Percentiles rank a stretch among this genome's conserved stretches.
Evolutionary conservation across 2,797 vertebrate genomes (phyloP).

Genomic region (Luscinia megarhynchos): DNA sequence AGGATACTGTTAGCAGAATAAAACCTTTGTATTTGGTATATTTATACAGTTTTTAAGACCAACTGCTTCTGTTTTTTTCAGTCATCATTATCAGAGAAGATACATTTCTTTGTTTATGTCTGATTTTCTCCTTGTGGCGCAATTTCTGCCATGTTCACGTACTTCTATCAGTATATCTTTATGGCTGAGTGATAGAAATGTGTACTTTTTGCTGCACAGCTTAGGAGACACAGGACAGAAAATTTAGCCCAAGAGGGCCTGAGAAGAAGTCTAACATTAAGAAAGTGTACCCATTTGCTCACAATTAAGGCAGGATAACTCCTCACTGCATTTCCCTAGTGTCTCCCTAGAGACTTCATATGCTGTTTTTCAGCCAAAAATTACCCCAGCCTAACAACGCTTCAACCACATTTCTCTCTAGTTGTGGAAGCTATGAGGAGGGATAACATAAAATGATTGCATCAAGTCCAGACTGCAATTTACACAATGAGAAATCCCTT

Average conservation of each 20-base stretch:
- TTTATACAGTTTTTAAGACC: background rate
- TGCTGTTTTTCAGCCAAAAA: background rate
- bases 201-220: background rate
- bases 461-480: background rate
- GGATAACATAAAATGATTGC: background rate
- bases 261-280: background rate
- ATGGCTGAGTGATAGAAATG: background rate
- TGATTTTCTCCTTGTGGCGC: background rate
- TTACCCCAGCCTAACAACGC: background rate
- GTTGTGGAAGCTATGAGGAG: background rate
- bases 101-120: background rate
- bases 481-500: background rate
- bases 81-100: background rate
- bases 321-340: background rate
- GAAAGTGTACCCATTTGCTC: background rate
- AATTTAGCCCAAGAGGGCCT: background rate
- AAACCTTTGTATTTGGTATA: background rate
- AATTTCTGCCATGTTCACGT: background rate
- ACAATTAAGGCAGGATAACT: background rate
- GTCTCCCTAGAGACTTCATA: background rate
- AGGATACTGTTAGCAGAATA: background rate
- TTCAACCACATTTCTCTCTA: background rate
- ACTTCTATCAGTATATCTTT: background rate
- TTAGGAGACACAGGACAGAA: background rate
- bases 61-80: background rate